These are phyloP conservation scores for Macheiramphus alcinus DNA, from an alignment of 2,113 vertebrate genomes.

Conservation along the genomic window DNA sequence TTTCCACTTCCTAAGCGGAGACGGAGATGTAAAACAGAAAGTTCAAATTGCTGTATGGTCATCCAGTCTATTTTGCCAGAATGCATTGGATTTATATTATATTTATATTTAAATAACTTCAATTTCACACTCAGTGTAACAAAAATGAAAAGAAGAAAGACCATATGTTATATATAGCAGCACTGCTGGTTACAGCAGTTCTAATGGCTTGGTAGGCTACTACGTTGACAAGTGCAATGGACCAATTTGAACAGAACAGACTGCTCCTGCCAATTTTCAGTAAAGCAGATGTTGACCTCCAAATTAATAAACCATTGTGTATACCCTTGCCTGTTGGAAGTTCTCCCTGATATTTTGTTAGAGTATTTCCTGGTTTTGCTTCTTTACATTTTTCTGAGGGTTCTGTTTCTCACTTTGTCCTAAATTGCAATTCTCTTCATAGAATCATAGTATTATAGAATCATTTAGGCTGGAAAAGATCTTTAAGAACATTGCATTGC, in stretches of 20 bases:
- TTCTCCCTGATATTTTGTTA: background rate
- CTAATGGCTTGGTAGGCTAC: background rate
- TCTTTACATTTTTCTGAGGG: background rate
- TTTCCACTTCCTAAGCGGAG: background rate
- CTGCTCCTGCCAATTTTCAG: background rate
- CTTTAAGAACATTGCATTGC: background rate
- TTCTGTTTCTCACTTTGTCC: background rate
- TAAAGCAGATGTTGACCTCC: background rate
- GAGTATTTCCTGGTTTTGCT: background rate
- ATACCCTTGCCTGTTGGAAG: background rate
- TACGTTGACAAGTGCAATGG: fast-evolving
- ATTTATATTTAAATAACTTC: background rate
- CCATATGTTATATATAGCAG: background rate
- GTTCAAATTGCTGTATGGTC: background rate
- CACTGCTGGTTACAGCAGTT: background rate
- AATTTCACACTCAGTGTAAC: background rate
- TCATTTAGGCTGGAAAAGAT: background rate
- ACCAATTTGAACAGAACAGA: background rate
- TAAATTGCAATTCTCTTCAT: background rate
- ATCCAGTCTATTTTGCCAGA: background rate
- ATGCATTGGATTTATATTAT: background rate
- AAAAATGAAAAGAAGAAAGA: background rate
- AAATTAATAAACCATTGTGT: background rate
- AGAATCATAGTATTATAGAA: background rate
- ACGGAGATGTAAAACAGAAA: background rate